Evolutionary conservation across 2,888 invertebrate genomes (phyloP), one percentile per base, ranked within the genome.

Genomic region (Encarsia formosa): DNA sequence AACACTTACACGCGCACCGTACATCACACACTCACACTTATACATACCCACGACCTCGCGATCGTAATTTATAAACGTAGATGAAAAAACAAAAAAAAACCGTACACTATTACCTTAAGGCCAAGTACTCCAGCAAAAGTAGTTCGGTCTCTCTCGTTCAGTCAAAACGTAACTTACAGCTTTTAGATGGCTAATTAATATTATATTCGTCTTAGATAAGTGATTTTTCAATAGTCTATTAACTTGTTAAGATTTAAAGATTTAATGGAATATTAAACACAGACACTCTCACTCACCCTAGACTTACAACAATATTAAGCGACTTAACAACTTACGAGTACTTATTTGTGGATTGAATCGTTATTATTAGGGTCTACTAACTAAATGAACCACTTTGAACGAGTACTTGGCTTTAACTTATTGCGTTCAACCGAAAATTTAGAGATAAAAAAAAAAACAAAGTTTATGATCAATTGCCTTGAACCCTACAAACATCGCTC

Each of bases 141-240:
- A n/a, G n/a, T n/a, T n/a, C n/a, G n/a, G n/a, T n/a, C n/a, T n/a
- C n/a, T 34, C 19, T 22, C 39, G 31, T 20, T 34, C 15, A 18
- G n/a, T 32, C 13, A 22, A 3, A 15, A 3, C 34, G 18, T 34
- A 26, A n/a, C 13, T 44, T 20, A 19, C 16, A 37, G 18, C 11
- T 20, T 31, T 22, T 22, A 38, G 34, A 43, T 40, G 23, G 41
- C 38, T 54, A 18, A 49, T 31, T n/a, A n/a, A 47, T 51, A 41
- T 35, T 35, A 19, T 41, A 53, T 49, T 32, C 32, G 40, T 53
- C 24, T 8, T 53, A 44, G 40, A 44, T 49, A 44, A 53, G 49
- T 40, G n/a, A n/a, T n/a, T 41, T 35, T 37, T 35, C 23, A 39
- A 44, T 39, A 52, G 38, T 35, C 42, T 31, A 32, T 20, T 38